Evolutionary conservation across 2,797 vertebrate genomes (phyloP).

Genomic region (Botia almorhae): DNA sequence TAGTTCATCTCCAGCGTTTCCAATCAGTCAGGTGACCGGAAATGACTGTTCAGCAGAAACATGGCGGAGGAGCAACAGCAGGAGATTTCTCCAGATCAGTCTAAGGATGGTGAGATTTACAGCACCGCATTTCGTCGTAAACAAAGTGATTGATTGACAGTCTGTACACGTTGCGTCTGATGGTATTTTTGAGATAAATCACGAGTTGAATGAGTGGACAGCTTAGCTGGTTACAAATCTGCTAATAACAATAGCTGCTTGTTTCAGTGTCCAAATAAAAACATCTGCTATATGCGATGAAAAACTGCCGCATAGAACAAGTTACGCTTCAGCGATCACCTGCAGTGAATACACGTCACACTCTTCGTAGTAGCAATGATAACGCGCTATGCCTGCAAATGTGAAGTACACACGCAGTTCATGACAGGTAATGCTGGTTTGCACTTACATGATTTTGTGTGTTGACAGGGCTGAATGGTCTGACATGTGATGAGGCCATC

Average conservation of each 20-base stretch:
- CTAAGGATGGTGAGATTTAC: constrained; percentile 48
- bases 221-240: not conserved
- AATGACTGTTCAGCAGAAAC: constrained; percentile 36
- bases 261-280: not conserved
- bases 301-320: too few species aligned
- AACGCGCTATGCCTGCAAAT: not conserved
- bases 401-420: too few species aligned
- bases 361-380: too few species aligned
- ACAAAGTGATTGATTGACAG: too few species aligned
- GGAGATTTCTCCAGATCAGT: constrained; percentile 49
- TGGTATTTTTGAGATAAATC: too few species aligned
- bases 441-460: not conserved
- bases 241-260: constrained; percentile 17
- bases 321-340: not conserved
- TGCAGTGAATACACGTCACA: not conserved
- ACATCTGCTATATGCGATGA: too few species aligned
- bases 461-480: constrained; percentile 85
- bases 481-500: constrained; percentile 93
- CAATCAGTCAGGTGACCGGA: constrained; percentile 50
- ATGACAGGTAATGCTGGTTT: not conserved
- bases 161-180: too few species aligned
- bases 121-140: too few species aligned
- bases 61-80: constrained; percentile 62
- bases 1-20: not conserved
- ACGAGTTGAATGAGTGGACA: not conserved